phyloP scores from a whole-genome alignment of 2,888 invertebrate species.

The Xanthostigma xanthostigma region DNA sequence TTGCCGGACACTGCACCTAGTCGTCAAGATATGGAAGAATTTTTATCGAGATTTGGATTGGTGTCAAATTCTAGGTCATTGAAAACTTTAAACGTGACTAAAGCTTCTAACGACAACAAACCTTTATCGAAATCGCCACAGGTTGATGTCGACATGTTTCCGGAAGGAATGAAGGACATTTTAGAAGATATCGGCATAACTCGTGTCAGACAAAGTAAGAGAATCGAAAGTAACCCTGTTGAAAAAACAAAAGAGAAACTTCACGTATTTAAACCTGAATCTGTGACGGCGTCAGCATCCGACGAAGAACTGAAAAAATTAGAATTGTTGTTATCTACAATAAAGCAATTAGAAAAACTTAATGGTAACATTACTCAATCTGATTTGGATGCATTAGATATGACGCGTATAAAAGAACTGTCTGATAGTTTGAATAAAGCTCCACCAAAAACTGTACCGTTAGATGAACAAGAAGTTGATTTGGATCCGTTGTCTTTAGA shows the following conservation, averaged over 20 bases:
- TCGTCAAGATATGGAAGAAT: conserved; percentile 25
- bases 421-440: conserved; percentile 22
- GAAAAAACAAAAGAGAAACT: conserved; percentile 7
- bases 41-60: conserved; percentile 25
- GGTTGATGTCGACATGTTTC: conserved; percentile 24
- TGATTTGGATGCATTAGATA: conserved; percentile 27
- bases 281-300: conserved; percentile 19
- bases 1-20: conserved; percentile 21
- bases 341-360: conserved; percentile 27
- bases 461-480: conserved; percentile 21
- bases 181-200: conserved; percentile 24
- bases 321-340: conserved; percentile 31
- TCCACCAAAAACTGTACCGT: conserved; percentile 13
- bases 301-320: conserved; percentile 35
- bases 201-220: conserved; percentile 6
- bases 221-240: conserved; percentile 6
- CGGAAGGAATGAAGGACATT: conserved; percentile 22
- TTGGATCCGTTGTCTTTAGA: conserved; percentile 29
- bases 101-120: conserved; percentile 3
- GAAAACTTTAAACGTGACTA: not conserved
- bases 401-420: conserved; percentile 23
- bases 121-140: conserved; percentile 19
- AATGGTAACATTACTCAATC: conserved; percentile 27
- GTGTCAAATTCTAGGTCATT: conserved; percentile 16
- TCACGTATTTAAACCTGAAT: conserved; percentile 22